Percentiles rank a stretch among this genome's conserved stretches.
Conservation (phyloP, 2,888 invertebrate species). For the Coronaproctus castanopsis region DNA sequence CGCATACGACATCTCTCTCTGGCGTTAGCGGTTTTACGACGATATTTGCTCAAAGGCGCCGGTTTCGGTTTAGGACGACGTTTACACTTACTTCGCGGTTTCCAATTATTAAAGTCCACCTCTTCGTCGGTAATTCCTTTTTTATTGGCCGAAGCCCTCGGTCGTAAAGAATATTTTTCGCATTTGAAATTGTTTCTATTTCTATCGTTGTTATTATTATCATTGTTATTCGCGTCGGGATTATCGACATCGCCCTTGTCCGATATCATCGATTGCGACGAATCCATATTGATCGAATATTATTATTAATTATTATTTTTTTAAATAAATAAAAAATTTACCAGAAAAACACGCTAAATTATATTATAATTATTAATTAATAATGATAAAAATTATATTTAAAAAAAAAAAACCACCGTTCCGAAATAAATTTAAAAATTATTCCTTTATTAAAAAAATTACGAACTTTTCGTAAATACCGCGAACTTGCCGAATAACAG, state of each 20-base stretch:
- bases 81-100: conserved; percentile 25
- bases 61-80: conserved; percentile 32
- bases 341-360: too few species aligned
- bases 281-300: background rate
- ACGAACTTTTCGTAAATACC: too few species aligned
- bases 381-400: too few species aligned
- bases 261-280: background rate
- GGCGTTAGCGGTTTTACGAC: conserved; percentile 75
- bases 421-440: too few species aligned
- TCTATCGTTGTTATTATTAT: background rate
- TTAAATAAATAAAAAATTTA: too few species aligned
- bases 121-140: conserved; percentile 27
- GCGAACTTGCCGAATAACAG: too few species aligned
- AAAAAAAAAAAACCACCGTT: too few species aligned
- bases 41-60: conserved; percentile 52
- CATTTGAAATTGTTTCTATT: conserved; percentile 9
- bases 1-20: conserved; percentile 70
- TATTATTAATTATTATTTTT: too few species aligned
- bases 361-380: too few species aligned
- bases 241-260: background rate
- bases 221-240: background rate
- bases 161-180: conserved; percentile 42
- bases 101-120: conserved; percentile 22
- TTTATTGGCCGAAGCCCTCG: conserved; percentile 38
- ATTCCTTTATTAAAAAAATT: too few species aligned